These are phyloP conservation scores for Myopa testacea DNA, from an alignment of 2,888 invertebrate genomes.

Conservation along the genomic window DNA sequence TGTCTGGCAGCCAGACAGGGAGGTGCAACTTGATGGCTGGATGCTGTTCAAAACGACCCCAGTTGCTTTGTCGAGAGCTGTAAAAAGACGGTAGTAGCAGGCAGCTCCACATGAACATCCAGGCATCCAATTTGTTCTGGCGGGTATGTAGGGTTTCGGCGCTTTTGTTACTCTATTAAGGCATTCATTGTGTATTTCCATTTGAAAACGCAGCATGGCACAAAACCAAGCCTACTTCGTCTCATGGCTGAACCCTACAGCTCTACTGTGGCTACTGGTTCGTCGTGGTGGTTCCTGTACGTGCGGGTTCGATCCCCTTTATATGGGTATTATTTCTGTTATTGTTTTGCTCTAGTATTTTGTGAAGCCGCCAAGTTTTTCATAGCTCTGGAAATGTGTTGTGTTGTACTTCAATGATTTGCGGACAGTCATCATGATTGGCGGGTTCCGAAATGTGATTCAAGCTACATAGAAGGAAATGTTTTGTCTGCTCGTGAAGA, in stretches of 20 bases:
- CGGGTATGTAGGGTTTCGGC: background rate
- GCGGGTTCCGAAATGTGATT: background rate
- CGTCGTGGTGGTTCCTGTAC: background rate
- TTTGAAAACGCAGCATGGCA: constrained; percentile 20
- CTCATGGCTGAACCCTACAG: background rate
- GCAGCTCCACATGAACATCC: background rate
- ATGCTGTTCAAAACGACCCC: constrained; percentile 10
- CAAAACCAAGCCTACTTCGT: background rate
- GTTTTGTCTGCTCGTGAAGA: no score
- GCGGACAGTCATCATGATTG: background rate
- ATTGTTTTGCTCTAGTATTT: constrained; percentile 1
- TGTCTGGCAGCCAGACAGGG: constrained; percentile 30
- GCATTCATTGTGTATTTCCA: constrained; percentile 16
- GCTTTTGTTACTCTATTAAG: constrained; percentile 30
- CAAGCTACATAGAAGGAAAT: no score
- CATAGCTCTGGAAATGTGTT: background rate
- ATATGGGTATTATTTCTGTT: background rate
- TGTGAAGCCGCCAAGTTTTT: background rate
- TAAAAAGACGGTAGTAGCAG: constrained; percentile 9
- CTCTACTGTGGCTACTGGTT: background rate
- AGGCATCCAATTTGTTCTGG: background rate
- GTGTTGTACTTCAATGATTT: background rate
- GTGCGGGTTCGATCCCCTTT: background rate
- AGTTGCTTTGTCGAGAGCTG: constrained; percentile 22
- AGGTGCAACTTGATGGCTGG: constrained; percentile 2